Conservation (phyloP, 1,140 invertebrate species). For the Drosophila pruinosa region DNA sequence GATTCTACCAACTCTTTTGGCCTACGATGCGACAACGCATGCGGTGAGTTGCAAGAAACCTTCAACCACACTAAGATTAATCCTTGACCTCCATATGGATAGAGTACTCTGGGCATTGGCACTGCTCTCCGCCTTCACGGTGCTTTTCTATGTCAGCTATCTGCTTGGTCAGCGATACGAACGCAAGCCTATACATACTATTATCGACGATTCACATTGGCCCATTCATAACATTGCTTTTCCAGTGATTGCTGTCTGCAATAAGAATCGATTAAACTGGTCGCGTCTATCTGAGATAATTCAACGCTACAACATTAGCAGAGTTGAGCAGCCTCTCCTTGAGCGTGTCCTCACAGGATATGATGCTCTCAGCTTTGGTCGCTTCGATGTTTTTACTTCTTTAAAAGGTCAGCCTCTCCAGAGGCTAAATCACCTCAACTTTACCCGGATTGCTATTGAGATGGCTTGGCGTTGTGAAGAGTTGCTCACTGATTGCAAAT, state of each 20-base stretch:
- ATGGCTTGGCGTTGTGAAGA: slow-evolving; percentile 73
- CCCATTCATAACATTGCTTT: slow-evolving; percentile 62
- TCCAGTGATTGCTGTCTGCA: slow-evolving; percentile 70
- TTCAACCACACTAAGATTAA: not conserved
- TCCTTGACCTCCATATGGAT: no score
- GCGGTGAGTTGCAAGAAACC: slow-evolving; percentile 36
- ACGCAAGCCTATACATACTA: slow-evolving; percentile 56
- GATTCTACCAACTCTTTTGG: slow-evolving; percentile 54
- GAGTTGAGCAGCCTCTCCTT: slow-evolving; percentile 21
- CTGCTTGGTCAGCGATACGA: slow-evolving; percentile 48
- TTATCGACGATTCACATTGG: slow-evolving; percentile 47
- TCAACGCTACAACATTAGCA: slow-evolving; percentile 30
- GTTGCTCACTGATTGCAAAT: slow-evolving; percentile 45
- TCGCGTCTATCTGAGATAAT: slow-evolving; percentile 50
- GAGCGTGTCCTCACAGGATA: slow-evolving; percentile 54
- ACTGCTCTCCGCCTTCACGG: slow-evolving; percentile 43
- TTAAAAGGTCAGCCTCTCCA: slow-evolving; percentile 16
- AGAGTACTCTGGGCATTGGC: slow-evolving; percentile 36
- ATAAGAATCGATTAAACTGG: slow-evolving; percentile 74
- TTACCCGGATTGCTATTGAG: slow-evolving; percentile 54
- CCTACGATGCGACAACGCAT: slow-evolving; percentile 57
- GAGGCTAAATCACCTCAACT: slow-evolving; percentile 60
- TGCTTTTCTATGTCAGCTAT: slow-evolving; percentile 54
- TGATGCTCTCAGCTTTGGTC: slow-evolving; percentile 43
- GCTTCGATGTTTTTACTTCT: slow-evolving; percentile 48